Evolutionary conservation across 2,888 invertebrate species (phyloP).

Genomic region (Eudemis profundana): DNA sequence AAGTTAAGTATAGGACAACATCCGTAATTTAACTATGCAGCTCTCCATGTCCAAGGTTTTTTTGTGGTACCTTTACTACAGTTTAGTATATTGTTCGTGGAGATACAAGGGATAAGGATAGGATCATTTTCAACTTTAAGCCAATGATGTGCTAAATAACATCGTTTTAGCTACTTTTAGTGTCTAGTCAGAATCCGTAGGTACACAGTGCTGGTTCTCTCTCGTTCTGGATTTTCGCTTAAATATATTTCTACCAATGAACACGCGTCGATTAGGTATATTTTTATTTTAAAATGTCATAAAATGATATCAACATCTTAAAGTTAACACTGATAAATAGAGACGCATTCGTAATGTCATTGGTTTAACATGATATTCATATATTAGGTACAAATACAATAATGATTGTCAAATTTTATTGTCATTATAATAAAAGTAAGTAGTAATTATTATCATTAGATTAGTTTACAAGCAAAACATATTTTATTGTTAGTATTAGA

Average conservation of each 20-base stretch:
- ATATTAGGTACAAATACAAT: constrained; percentile 68
- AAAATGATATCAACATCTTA: constrained; percentile 85
- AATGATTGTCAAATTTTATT: constrained; percentile 73
- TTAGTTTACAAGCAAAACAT: constrained; percentile 38
- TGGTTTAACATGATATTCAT: constrained; percentile 65
- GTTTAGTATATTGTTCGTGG: neutral
- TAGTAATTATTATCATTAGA: constrained; percentile 29
- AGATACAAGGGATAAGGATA: neutral
- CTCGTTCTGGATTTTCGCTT: no score
- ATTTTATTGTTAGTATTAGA: constrained; percentile 23
- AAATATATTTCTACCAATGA: constrained; percentile 12
- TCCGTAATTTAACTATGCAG: no score
- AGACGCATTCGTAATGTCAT: constrained; percentile 64
- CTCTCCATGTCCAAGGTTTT: no score
- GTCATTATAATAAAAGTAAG: constrained; percentile 56
- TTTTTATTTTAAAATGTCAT: constrained; percentile 83
- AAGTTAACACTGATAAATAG: constrained; percentile 82
- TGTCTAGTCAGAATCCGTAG: no score
- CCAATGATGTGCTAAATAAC: neutral
- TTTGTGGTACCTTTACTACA: no score
- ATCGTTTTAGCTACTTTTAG: no score
- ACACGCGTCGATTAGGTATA: constrained; percentile 64
- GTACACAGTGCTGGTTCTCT: no score
- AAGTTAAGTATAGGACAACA: no score
- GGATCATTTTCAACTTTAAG: neutral